Base-by-base conservation (phyloP, 2,113 vertebrate species). In the human (Homo sapiens) region DNA sequence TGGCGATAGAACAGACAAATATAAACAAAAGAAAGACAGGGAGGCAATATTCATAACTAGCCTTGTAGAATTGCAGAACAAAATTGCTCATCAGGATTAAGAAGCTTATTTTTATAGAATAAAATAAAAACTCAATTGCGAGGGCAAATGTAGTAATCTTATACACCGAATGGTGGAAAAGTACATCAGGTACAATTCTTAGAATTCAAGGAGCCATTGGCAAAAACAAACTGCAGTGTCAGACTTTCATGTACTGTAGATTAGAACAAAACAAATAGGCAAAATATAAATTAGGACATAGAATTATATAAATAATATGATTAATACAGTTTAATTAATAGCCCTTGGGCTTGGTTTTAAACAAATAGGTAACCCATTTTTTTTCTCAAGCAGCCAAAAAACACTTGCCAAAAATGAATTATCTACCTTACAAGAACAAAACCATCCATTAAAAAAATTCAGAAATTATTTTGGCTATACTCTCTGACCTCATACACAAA, bases 341-440 rank as follows among this genome's bases (percentile, higher is more conserved):
- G 64, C 73, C 70, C 16, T 79, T 66, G 32, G 38, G 76, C 68
- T 78, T 96, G 72, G 22, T 91, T 94, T 94, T 78, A 87, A 96
- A 70, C 32, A 79, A 83, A 52, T 13, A 78, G 20, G 18, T 22
- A 66, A 48, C 32, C 18, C 38, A 59, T 7, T 40, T 89, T 91
- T 93, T 43, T 32, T 22, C 32, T 64, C 61, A 30, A 14, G 12
- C 61, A 64, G 61, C 27, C 27, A 64, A 95, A n/a, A 96, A 94
- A 87, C 32, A 87, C 27, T 93, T 57, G 73, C 38, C n/a, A 6
- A 64, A 86, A 90, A 82, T 79, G 43, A 85, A 92, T 91, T 43
- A 70, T 61, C 45, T 90, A 61, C 85, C 22, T 48, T 89, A 18
- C 16, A 73, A 90, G 22, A 89, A 68, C 23, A 86, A 92, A 96